Evolutionary conservation across 2,888 invertebrate species (phyloP).

Genomic region (Hymenopus coronatus): DNA sequence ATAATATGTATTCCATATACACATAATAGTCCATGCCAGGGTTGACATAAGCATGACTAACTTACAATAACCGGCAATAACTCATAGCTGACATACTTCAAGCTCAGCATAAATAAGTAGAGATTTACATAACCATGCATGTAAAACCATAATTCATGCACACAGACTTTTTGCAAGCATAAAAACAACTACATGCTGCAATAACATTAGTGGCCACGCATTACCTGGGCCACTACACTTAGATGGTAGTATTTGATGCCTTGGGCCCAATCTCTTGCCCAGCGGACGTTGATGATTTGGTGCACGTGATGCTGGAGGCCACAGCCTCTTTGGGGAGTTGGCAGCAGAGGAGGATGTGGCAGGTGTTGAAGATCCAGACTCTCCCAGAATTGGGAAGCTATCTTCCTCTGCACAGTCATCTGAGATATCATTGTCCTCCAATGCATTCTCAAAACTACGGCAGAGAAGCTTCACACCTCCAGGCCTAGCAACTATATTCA

Average conservation of each 20-base stretch:
- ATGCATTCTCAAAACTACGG: constrained; percentile 32
- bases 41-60: neutral
- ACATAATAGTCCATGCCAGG: neutral
- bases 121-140: neutral
- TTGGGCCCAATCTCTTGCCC: constrained; percentile 53
- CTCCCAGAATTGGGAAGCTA: constrained; percentile 31
- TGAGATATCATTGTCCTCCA: constrained; percentile 27
- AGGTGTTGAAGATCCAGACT: constrained; percentile 56
- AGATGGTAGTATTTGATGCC: constrained; percentile 53
- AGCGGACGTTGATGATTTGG: constrained; percentile 42
- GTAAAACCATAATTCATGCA: neutral
- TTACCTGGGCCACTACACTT: constrained; percentile 50
- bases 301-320: constrained; percentile 43
- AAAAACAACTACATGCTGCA: neutral
- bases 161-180: neutral
- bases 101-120: neutral
- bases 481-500: constrained; percentile 2
- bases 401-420: constrained; percentile 30
- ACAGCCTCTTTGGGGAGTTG: constrained; percentile 61
- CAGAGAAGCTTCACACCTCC: constrained; percentile 31
- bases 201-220: neutral
- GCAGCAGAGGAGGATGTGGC: constrained; percentile 58
- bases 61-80: neutral
- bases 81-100: neutral
- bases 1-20: neutral